Evolutionary conservation across 1,140 invertebrate genomes (phyloP), one percentile per base, ranked within the genome.

Genomic region (Tetragonula clypearis): DNA sequence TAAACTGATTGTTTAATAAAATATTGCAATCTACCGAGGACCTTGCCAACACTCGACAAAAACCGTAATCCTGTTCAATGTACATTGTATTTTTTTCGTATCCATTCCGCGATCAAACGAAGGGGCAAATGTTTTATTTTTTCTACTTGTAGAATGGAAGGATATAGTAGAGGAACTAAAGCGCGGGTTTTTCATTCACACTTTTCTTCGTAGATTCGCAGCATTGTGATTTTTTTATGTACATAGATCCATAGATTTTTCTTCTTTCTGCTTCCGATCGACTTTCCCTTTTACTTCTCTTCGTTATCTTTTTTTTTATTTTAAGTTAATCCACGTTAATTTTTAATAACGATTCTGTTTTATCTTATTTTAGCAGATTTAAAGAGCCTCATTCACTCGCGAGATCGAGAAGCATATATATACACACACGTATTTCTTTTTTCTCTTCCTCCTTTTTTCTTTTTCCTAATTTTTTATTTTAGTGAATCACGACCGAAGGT

Each of bases 1-100:
- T 21, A 60, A 30, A 83, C 78, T 84, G 74, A 71, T 89, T 84
- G 68, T 91, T 88, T 87, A 92, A 92, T 90, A 92, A 92, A 92
- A 88, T 82, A 89, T 82, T 85, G 58, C 77, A 79, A 72, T 84
- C 68, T 65, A 91, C 41, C 79, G 86, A 88, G 83, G 85, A 86
- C 82, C 86, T 89, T 89, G 80, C 80, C 79, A 90, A 30, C 49
- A 84, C 82, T 83, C 84, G 76, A 71, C 73, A n/a, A 76, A 30
- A 49, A 84, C 68, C 65, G 26, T 62, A 65, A 62, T 86, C 75
- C 60, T 58, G 73, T 77, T 72, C 72, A 55, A 77, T 55, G 56
- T 79, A 65, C 41, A 55, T 62, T 49, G 58, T 23, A 68, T 58
- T 79, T 79, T 30, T 79, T 73, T 79, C 56, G 55, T 19, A 79